phyloP scores from a whole-genome alignment of 2,888 invertebrate genomes.

The Polydrusus tereticollis region DNA sequence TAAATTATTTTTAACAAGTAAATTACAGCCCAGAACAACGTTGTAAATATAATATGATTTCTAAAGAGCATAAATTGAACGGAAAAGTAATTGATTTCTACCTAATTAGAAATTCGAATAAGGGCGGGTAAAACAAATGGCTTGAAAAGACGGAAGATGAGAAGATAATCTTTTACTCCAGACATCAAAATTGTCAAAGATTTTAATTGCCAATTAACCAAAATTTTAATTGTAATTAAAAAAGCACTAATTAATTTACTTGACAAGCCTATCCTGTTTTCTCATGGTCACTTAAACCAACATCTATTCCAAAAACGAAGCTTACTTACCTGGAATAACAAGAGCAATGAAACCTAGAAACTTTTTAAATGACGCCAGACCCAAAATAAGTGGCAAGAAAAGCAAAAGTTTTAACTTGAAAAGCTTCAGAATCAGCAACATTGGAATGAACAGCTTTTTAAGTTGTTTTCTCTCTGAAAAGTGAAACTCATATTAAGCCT shows the following conservation, averaged over 20 bases:
- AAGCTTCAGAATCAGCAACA: constrained; percentile 84
- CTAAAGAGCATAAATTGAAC: too few relatives aligned
- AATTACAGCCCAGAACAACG: too few relatives aligned
- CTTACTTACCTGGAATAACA: constrained; percentile 75
- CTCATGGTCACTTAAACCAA: background rate
- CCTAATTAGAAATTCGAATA: too few relatives aligned
- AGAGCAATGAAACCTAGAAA: constrained; percentile 85
- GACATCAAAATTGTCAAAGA: background rate
- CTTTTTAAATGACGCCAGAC: constrained; percentile 87
- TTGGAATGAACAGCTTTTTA: constrained; percentile 86
- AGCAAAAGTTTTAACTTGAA: constrained; percentile 87
- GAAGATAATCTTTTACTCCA: too few relatives aligned
- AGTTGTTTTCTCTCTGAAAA: constrained; percentile 82
- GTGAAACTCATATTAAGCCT: background rate
- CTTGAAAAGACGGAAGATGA: too few relatives aligned
- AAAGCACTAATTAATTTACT: background rate
- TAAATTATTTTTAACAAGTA: too few relatives aligned
- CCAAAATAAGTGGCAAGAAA: constrained; percentile 86
- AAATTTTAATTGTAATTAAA: background rate
- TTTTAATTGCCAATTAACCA: background rate
- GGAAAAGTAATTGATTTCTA: too few relatives aligned
- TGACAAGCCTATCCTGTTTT: background rate
- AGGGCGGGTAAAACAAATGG: too few relatives aligned
- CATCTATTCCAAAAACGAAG: background rate
- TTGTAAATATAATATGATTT: too few relatives aligned